These are phyloP conservation scores for Taurulus bubalis DNA, from an alignment of 2,113 vertebrate genomes.

Conservation along the genomic window DNA sequence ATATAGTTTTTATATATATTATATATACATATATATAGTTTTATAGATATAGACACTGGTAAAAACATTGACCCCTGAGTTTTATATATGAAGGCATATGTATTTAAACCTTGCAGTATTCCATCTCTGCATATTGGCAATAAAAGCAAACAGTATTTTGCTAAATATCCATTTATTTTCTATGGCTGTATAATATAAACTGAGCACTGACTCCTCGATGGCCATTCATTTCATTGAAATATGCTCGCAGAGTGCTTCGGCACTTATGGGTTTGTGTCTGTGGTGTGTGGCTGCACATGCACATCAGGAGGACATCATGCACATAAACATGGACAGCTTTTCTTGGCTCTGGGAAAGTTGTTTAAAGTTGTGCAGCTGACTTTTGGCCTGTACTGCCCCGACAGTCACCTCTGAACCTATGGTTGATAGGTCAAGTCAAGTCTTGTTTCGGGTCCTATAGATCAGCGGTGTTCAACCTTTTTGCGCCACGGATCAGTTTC, in stretches of 20 bases:
- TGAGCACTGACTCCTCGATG: neutral
- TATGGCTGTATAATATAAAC: neutral
- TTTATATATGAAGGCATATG: neutral
- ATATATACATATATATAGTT: no score
- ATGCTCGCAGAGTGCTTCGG: neutral
- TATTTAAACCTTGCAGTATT: neutral
- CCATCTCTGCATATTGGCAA: neutral
- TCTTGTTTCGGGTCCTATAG: neutral
- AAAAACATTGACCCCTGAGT: no score
- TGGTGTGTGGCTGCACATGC: neutral
- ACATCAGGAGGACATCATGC: neutral
- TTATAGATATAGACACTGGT: no score
- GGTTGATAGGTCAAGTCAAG: neutral
- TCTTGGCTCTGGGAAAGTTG: neutral
- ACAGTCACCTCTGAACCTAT: neutral
- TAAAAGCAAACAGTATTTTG: neutral
- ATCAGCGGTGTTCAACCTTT: no score
- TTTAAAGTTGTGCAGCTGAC: neutral
- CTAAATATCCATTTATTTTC: neutral
- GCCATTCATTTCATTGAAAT: neutral
- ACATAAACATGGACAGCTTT: neutral
- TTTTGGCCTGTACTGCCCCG: neutral
- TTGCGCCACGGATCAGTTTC: no score
- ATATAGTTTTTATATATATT: no score
- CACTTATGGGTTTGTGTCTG: neutral